A percentile compares a stretch with the other conserved stretches of the same genome.
Conservation (phyloP, 2,797 vertebrate genomes). For the Ptychadena robeensis region DNA sequence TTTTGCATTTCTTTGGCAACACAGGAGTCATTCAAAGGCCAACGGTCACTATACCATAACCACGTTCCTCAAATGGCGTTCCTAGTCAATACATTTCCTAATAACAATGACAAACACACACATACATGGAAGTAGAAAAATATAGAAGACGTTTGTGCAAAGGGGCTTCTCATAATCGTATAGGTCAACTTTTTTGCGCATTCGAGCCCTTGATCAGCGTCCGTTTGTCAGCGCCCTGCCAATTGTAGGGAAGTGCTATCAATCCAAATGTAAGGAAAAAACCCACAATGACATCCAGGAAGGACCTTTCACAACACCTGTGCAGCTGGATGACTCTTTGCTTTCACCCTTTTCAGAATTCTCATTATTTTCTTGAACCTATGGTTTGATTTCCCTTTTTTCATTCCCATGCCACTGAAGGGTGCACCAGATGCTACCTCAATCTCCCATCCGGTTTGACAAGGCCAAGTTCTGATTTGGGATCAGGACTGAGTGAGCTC, state of each 20-base stretch:
- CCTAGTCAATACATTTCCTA: neutral
- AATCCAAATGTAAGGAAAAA: constrained; percentile 3
- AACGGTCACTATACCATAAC: constrained; percentile 29
- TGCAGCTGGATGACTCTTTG: constrained; percentile 24
- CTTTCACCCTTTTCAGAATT: constrained; percentile 59
- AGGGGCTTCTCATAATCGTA: constrained; percentile 28
- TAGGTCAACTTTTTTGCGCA: constrained; percentile 24
- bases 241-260: constrained; percentile 55
- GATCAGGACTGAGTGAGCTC: constrained; percentile 96
- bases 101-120: constrained; percentile 49
- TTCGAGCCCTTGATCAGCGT: constrained; percentile 50
- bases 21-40: constrained; percentile 47
- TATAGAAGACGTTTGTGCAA: constrained; percentile 57
- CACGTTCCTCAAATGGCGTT: constrained; percentile 32
- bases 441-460: constrained; percentile 87
- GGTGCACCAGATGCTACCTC: constrained; percentile 84
- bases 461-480: constrained; percentile 88
- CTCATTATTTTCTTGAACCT: constrained; percentile 8
- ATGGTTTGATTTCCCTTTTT: constrained; percentile 69
- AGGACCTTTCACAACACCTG: constrained; percentile 60
- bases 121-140: constrained; percentile 59
- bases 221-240: constrained; percentile 26
- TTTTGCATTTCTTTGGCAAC: constrained; percentile 44
- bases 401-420: constrained; percentile 33
- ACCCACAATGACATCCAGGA: constrained; percentile 49